Base-by-base conservation (phyloP, 2,888 invertebrate genomes). In the Eupithecia insigniata region DNA sequence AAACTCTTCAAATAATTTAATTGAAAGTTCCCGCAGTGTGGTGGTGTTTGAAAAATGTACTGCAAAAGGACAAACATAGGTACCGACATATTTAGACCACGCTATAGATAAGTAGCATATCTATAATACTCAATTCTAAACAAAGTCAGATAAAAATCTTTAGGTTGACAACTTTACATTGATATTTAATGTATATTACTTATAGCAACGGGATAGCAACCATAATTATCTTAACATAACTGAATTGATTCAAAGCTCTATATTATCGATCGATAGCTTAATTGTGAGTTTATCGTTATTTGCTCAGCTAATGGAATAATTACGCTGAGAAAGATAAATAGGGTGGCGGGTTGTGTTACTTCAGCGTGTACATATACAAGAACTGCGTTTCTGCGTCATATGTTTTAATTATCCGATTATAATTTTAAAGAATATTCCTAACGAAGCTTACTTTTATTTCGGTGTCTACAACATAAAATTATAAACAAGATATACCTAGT, bases 231-330 rank as follows among this genome's bases (percentile, higher is more conserved):
- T 55, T 46, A 67, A 43, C 30, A 61, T 32, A 55, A 55, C 67
- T 43, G 60, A 58, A 70, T 70, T 39, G 22, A 60, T 61, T 70
- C 43, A 32, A 32, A 22, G 60, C 60, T 60, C 39, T 62, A 60
- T 60, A 51, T 22, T 71, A 74, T 68, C 71, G 67, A 76, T 76
- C 74, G 76, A 85, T 87, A n/a, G n/a, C n/a, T n/a, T 89, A 89
- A 89, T 87, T 83, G 85, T 80, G 84, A 85, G 86, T 89, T 88
- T 90, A 90, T 90, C 88, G 88, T 88, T 91, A 92, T 91, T 92
- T 90, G 87, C 83, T 84, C 90, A 90, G 88, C 86, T 92, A 91
- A 91, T 91, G 88, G 89, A 91, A 90, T 90, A 92, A 91, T 92
- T 90, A 90, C 86, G 82, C 80, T 81, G 83, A 82, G 85, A 82